Evolutionary conservation across 2,113 vertebrate genomes (phyloP).

Genomic region (rat (Rattus norvegicus)): DNA sequence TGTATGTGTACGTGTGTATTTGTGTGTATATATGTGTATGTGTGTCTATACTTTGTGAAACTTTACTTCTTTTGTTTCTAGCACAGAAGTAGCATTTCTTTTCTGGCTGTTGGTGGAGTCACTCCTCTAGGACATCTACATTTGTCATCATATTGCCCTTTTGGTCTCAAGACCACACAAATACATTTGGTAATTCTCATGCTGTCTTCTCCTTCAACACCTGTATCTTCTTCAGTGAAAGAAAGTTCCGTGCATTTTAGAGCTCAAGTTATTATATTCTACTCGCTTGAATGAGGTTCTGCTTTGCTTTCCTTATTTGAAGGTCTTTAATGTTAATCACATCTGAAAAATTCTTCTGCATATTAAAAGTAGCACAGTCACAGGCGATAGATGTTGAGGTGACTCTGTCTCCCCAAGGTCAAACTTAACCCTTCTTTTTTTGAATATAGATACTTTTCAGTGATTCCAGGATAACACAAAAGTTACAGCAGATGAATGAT

Average conservation of each 20-base stretch:
- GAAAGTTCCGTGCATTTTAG: not conserved
- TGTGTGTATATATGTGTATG: not conserved
- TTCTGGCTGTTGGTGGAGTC: not conserved
- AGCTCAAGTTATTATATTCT: not conserved
- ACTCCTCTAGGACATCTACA: not conserved
- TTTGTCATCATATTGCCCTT: not conserved
- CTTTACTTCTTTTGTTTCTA: not conserved
- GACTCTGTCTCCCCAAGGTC: not conserved
- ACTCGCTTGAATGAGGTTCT: not conserved
- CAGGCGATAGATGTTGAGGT: not conserved
- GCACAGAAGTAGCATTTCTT: not conserved
- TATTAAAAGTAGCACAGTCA: not conserved
- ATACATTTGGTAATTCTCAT: not conserved
- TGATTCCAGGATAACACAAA: not conserved
- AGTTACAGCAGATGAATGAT: not conserved
- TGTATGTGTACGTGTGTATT: accelerated
- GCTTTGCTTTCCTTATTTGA: not conserved
- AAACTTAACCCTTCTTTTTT: not conserved
- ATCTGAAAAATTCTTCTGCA: not conserved
- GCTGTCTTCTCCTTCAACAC: not conserved
- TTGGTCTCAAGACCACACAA: not conserved
- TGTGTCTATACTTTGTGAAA: not conserved
- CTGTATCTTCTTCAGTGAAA: not conserved
- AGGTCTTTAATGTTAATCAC: not conserved
- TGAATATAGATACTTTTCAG: not conserved